Base-by-base conservation (phyloP, 2,888 invertebrate genomes). In the Sussaba pulchella region DNA sequence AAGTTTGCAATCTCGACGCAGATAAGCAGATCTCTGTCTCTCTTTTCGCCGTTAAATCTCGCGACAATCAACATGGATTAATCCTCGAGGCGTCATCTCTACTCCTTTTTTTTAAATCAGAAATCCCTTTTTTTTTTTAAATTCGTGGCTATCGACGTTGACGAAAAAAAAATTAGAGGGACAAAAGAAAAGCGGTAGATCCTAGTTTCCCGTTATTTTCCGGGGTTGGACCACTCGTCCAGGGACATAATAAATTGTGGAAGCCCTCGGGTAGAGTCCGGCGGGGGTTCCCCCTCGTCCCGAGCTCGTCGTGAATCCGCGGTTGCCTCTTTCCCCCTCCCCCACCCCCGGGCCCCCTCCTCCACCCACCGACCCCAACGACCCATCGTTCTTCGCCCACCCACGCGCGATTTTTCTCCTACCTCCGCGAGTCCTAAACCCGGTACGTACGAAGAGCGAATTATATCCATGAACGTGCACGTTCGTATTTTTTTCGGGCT, bases 401-500 rank as follows among this genome's bases (percentile, higher is more conserved):
- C 14, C 39, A 39, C 54, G 10, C 36, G n/a, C 70, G 26, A 81
- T 59, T 78, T 81, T 76, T 66, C 47, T 36, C 39, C 63, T 57
- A 64, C 69, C 73, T 59, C 19, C 59, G 73, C 57, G 59, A 66
- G 63, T 70, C 66, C 77, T 70, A 81, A 81, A 64, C 77, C 67
- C 81, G n/a, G 77, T 73, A 73, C 61, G 84, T 84, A 85, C 86
- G 87, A 88, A 87, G 87, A 87, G 82, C 86, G 85, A 77, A 81
- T 81, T 70, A 81, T 74, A 70, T 87, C 82, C 84, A 57, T 54
- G 84, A 86, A 86, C 87, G 76, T 69, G 89, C 89, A 89, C 88
- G 89, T 89, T 89, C 88, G 89, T 91, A 91, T 91, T 91, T 91
- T 90, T 91, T 91, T 89, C 90, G 90, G n/a, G n/a, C n/a, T n/a